Conservation (phyloP, 2,888 invertebrate species). For the Eucriotettix oculatus region DNA sequence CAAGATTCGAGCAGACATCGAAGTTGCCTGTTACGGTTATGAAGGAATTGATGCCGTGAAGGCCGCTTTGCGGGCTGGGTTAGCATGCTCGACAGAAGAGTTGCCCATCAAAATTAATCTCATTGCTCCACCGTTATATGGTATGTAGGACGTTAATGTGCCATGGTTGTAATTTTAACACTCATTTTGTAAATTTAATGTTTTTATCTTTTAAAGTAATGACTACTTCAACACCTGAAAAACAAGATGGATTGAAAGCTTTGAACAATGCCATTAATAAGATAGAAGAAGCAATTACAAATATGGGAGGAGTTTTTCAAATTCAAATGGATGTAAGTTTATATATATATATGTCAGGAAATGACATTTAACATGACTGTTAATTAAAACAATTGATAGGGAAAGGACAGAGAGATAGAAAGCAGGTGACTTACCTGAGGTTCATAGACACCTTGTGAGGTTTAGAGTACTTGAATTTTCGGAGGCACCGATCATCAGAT, state of each 20-base stretch:
- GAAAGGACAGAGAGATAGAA: no score
- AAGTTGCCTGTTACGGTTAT: slow-evolving; percentile 89
- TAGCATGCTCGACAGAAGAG: slow-evolving; percentile 78
- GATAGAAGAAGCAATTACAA: slow-evolving; percentile 66
- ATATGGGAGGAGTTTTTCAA: slow-evolving; percentile 80
- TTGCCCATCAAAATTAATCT: slow-evolving; percentile 96
- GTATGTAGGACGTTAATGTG: slow-evolving; percentile 23
- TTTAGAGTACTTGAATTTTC: no score
- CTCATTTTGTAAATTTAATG: no score
- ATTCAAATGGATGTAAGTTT: slow-evolving; percentile 77
- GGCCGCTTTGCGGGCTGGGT: slow-evolving; percentile 73
- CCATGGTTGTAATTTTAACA: neutral
- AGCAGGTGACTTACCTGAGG: no score
- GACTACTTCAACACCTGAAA: slow-evolving; percentile 96
- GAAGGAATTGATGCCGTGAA: slow-evolving; percentile 99
- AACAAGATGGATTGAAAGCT: slow-evolving; percentile 79
- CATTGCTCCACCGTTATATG: slow-evolving; percentile 94
- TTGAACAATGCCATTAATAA: slow-evolving; percentile 78
- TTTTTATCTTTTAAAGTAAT: slow-evolving; percentile 46
- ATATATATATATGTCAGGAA: no score
- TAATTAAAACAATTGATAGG: no score
- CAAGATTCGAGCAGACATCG: slow-evolving; percentile 83
- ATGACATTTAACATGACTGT: no score
- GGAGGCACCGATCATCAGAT: no score
- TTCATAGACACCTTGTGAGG: no score